Percentiles rank a stretch among this genome's conserved stretches.
Evolutionary conservation across 2,113 vertebrate species (phyloP).

Genomic region (Dryoscopus gambensis): DNA sequence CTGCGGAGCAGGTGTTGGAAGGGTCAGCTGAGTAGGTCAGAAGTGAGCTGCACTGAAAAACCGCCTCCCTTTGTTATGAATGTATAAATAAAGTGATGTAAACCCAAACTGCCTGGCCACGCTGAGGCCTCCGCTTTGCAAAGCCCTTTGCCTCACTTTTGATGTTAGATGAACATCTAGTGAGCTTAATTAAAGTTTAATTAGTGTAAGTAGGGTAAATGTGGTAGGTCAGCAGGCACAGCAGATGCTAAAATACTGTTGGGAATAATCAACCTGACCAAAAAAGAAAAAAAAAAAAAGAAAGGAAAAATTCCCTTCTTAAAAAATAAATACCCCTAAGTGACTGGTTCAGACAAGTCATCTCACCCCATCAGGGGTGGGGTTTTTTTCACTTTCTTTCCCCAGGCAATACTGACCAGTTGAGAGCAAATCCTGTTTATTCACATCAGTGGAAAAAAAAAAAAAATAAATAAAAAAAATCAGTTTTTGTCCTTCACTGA

Average conservation of each 20-base stretch:
- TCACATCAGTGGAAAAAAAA: background rate
- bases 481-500: background rate
- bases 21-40: background rate
- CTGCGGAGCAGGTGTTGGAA: background rate
- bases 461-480: background rate
- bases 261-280: background rate
- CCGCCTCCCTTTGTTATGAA: background rate
- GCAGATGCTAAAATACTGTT: background rate
- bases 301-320: background rate
- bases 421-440: background rate
- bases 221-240: conserved; percentile 25
- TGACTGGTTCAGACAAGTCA: background rate
- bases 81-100: background rate
- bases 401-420: background rate
- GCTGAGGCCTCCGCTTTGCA: background rate
- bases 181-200: conserved; percentile 46
- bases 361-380: background rate
- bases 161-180: background rate
- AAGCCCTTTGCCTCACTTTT: conserved; percentile 15
- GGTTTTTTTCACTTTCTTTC: background rate
- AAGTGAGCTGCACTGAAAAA: background rate
- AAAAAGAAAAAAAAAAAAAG: background rate
- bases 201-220: conserved; percentile 31
- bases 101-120: background rate
- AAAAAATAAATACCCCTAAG: background rate